These are phyloP conservation scores for Halcyon smyrnensis DNA, from an alignment of 2,797 vertebrate species.

Conservation along the genomic window DNA sequence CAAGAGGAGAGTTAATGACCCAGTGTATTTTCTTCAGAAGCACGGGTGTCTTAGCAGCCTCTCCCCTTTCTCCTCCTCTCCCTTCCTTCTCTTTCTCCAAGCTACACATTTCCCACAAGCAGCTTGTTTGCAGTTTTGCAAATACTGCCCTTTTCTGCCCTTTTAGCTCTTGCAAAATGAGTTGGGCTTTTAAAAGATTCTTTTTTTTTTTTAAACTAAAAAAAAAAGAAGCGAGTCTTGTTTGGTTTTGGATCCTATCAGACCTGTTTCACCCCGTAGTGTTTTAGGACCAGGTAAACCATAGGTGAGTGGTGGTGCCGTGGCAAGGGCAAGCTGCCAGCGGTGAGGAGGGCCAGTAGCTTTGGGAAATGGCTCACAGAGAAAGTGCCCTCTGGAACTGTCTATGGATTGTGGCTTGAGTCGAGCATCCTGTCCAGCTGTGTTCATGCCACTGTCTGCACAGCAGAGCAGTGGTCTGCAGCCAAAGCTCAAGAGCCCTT, in stretches of 20 bases:
- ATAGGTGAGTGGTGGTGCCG: neutral
- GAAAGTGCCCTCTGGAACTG: neutral
- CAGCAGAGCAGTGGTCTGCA: neutral
- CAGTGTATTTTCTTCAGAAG: neutral
- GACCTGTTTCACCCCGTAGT: neutral
- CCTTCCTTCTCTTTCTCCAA: neutral
- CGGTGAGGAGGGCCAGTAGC: neutral
- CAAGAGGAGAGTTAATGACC: neutral
- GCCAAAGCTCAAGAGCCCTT: conserved; percentile 18
- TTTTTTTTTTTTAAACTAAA: neutral
- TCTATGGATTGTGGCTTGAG: neutral
- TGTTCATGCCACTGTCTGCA: neutral
- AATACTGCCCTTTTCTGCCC: neutral
- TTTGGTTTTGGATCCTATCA: neutral
- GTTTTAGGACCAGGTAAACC: neutral
- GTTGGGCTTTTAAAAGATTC: neutral
- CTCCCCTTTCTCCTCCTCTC: neutral
- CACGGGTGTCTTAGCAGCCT: neutral
- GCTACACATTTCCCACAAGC: neutral
- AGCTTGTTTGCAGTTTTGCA: neutral
- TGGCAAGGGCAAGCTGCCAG: neutral
- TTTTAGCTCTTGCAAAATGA: neutral
- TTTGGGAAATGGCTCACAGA: neutral
- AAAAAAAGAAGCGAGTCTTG: neutral
- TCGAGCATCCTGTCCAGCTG: neutral